phyloP scores from a whole-genome alignment of 2,888 invertebrate genomes.

The Venusia cambrica region DNA sequence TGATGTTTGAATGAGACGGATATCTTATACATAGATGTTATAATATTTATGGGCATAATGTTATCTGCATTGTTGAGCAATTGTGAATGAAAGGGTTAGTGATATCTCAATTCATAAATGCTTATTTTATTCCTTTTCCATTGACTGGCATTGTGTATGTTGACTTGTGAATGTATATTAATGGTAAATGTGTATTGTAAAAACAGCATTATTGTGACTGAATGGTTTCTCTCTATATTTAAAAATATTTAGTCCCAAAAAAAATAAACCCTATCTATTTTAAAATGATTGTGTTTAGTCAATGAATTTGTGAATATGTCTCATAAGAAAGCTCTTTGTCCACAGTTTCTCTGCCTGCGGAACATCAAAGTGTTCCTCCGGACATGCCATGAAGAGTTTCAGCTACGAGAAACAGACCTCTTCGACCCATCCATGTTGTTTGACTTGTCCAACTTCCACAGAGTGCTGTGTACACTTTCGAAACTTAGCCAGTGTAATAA shows the following conservation, averaged over 20 bases:
- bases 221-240: too few species aligned
- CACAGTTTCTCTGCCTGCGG: conserved; percentile 95
- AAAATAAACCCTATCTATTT: too few species aligned
- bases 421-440: conserved; percentile 98
- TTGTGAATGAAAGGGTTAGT: conserved; percentile 39
- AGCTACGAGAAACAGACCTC: conserved; percentile 90
- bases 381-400: conserved; percentile 91
- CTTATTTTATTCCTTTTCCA: conserved; percentile 17
- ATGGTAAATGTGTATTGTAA: conserved; percentile 5
- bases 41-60: conserved; percentile 32
- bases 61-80: conserved; percentile 49
- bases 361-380: conserved; percentile 96
- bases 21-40: conserved; percentile 33
- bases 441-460: conserved; percentile 96
- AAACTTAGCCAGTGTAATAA: conserved; percentile 91
- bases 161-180: conserved; percentile 9
- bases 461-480: conserved; percentile 94
- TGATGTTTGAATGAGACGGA: conserved; percentile 45
- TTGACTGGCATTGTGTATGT: background rate
- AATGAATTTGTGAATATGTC: too few species aligned
- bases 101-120: conserved; percentile 32
- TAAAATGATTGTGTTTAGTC: background rate
- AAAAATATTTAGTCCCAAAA: too few species aligned
- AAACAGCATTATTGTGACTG: conserved; percentile 1
- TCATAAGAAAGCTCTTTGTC: background rate